phyloP scores from a whole-genome alignment of 37 sponge, comb jelly and placozoan genomes.

The Lycopodina hypogea region DNA sequence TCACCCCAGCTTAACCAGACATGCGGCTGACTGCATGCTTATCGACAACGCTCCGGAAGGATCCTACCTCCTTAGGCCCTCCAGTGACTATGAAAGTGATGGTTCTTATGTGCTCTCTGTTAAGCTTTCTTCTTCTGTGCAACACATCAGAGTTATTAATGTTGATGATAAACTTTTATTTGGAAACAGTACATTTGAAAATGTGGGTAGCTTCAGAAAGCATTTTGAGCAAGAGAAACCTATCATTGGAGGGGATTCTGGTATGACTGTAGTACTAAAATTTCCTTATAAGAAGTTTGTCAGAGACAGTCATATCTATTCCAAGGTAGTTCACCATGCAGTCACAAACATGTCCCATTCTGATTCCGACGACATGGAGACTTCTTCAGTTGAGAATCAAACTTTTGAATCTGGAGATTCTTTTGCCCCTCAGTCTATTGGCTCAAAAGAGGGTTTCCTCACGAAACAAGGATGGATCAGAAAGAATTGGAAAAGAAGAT shows the following conservation, averaged over 20 bases:
- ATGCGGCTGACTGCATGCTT: constrained; percentile 82
- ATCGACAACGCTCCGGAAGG: constrained; percentile 88
- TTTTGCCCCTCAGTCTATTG: constrained; percentile 7
- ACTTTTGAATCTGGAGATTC: too few relatives aligned
- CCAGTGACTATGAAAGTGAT: constrained; percentile 20
- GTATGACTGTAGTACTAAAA: constrained; percentile 57
- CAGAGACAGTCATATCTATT: constrained; percentile 56
- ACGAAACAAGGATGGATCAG: constrained; percentile 65
- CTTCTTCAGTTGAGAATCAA: background rate
- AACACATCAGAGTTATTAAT: constrained; percentile 48
- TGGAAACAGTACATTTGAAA: constrained; percentile 57
- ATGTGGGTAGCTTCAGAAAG: constrained; percentile 24
- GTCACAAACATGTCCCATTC: constrained; percentile 33
- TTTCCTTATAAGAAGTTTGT: constrained; percentile 58
- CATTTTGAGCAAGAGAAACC: constrained; percentile 70
- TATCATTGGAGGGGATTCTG: constrained; percentile 60
- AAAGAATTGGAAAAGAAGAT: constrained; percentile 68
- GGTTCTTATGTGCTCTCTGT: constrained; percentile 44
- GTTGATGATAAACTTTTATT: constrained; percentile 13
- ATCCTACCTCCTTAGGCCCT: constrained; percentile 65
- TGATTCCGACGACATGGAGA: constrained; percentile 12
- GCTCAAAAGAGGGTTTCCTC: constrained; percentile 75
- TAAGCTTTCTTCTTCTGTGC: constrained; percentile 65
- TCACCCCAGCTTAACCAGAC: constrained; percentile 71
- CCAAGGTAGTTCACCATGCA: constrained; percentile 63